Evolutionary conservation across 2,888 invertebrate genomes (phyloP).

Genomic region (Arctia plantaginis): DNA sequence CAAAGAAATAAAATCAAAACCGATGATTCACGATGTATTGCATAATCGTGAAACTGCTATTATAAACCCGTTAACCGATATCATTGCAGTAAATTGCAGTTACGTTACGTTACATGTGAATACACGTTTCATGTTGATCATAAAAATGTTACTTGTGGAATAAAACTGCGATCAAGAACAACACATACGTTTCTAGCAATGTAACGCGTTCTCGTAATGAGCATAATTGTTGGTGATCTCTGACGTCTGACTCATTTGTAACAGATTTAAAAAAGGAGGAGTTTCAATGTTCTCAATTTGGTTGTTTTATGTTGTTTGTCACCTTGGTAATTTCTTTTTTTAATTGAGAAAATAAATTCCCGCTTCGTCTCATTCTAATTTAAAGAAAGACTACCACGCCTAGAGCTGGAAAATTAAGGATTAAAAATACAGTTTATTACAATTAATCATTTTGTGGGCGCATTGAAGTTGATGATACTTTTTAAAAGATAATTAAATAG

Average conservation of each 20-base stretch:
- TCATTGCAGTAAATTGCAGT: constrained; percentile 33
- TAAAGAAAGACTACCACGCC: background rate
- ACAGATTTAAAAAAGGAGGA: background rate
- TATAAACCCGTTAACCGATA: constrained; percentile 32
- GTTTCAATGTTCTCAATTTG: no score
- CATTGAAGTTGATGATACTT: background rate
- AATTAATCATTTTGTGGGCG: background rate
- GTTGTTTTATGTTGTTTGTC: no score
- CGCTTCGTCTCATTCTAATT: background rate
- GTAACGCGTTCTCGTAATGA: background rate
- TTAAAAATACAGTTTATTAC: background rate
- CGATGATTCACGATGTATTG: constrained; percentile 48
- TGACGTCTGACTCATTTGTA: background rate
- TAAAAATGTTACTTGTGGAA: constrained; percentile 40
- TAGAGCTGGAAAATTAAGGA: background rate
- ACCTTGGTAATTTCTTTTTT: no score
- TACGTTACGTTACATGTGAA: constrained; percentile 29
- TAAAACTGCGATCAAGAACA: constrained; percentile 46
- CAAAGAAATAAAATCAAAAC: constrained; percentile 17
- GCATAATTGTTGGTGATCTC: background rate
- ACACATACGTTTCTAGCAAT: constrained; percentile 16
- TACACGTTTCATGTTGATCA: constrained; percentile 29
- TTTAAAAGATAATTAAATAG: background rate
- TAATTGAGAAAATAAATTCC: no score
- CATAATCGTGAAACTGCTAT: constrained; percentile 48